phyloP scores from a whole-genome alignment of 2,797 vertebrate species.

The Alfaro cultratus region DNA sequence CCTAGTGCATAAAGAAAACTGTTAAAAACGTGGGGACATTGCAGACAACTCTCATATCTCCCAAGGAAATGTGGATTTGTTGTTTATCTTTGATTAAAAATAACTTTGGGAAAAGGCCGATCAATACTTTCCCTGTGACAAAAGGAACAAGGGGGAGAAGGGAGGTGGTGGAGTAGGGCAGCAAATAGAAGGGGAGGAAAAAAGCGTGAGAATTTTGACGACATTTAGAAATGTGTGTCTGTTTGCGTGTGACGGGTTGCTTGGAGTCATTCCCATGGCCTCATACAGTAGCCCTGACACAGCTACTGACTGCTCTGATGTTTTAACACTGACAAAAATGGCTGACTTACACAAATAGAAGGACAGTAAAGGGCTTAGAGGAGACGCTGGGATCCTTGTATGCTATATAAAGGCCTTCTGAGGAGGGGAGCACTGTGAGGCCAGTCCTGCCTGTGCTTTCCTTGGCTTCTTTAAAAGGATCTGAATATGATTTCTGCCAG shows the following conservation, averaged over 20 bases:
- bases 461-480: constrained; percentile 79
- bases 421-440: constrained; percentile 68
- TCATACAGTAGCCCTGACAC: constrained; percentile 69
- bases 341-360: constrained; percentile 47
- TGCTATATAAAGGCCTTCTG: constrained; percentile 67
- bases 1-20: constrained; percentile 67
- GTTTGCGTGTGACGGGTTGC: constrained; percentile 74
- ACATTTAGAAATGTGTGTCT: constrained; percentile 72
- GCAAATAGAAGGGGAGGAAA: constrained; percentile 51
- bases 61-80: constrained; percentile 76
- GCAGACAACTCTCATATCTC: constrained; percentile 68
- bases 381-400: constrained; percentile 50
- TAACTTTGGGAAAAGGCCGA: constrained; percentile 84
- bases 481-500: constrained; percentile 81
- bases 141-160: constrained; percentile 32
- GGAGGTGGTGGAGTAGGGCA: constrained; percentile 45
- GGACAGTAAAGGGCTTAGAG: constrained; percentile 38
- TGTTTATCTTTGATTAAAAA: constrained; percentile 86
- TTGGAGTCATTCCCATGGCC: constrained; percentile 80
- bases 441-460: constrained; percentile 75
- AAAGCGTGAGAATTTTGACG: constrained; percentile 79
- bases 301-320: constrained; percentile 57
- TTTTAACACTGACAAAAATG: constrained; percentile 66
- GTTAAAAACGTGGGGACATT: constrained; percentile 57
- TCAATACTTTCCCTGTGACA: constrained; percentile 81